Conservation (phyloP, 92 coral and sea anemone species). For the Epizoanthus ramosus region DNA sequence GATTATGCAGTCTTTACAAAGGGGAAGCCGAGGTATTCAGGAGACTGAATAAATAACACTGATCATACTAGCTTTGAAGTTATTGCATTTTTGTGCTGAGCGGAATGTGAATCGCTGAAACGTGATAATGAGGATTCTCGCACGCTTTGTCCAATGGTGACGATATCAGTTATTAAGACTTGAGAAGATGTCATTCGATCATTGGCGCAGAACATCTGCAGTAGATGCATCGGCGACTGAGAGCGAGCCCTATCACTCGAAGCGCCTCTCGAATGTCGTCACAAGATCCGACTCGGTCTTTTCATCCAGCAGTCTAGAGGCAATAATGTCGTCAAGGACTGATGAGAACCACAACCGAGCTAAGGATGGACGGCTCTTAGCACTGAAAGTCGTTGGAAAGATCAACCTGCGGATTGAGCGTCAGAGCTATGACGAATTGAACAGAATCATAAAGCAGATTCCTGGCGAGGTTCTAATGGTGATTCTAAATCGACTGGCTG, state of each 20-base stretch:
- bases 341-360: constrained; percentile 23
- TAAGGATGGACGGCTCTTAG: constrained; percentile 74
- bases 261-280: constrained; percentile 7
- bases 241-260: neutral
- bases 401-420: constrained; percentile 83
- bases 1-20: neutral
- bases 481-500: constrained; percentile 70
- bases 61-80: constrained; percentile 4
- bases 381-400: constrained; percentile 84
- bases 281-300: constrained; percentile 19
- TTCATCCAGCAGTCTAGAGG: constrained; percentile 20
- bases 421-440: constrained; percentile 76
- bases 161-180: neutral
- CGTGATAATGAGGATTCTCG: constrained; percentile 30
- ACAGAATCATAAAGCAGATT: constrained; percentile 72
- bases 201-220: constrained; percentile 10
- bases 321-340: constrained; percentile 19
- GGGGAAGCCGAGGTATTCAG: constrained; percentile 17
- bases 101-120: neutral
- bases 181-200: constrained; percentile 23
- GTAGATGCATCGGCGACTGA: neutral
- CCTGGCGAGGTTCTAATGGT: constrained; percentile 92
- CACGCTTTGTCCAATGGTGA: constrained; percentile 17
- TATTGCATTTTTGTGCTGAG: constrained; percentile 23
- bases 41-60: constrained; percentile 22